Conservation (phyloP, 2,888 invertebrate species). For the Andrena bucephala region DNA sequence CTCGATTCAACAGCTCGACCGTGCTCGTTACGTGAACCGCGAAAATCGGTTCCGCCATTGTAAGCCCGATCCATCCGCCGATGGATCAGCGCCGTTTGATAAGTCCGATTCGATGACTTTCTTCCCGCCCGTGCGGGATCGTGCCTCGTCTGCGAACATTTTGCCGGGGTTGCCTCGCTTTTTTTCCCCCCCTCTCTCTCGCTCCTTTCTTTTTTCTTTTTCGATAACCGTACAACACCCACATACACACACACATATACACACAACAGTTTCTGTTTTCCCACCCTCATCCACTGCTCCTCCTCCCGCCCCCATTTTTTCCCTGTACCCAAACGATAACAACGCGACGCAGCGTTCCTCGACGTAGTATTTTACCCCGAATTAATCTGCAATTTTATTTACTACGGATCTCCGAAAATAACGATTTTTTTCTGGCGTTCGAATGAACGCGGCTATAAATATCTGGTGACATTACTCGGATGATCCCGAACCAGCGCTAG, state of each 20-base stretch:
- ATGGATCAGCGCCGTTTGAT: constrained; percentile 76
- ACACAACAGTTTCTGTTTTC: constrained; percentile 54
- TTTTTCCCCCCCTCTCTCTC: neutral
- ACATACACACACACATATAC: constrained; percentile 17
- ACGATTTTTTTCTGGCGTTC: constrained; percentile 43
- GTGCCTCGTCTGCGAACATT: constrained; percentile 30
- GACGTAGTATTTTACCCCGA: constrained; percentile 55
- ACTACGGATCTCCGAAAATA: constrained; percentile 57
- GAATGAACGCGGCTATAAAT: constrained; percentile 54
- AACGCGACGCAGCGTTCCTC: constrained; percentile 54
- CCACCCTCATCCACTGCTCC: constrained; percentile 24
- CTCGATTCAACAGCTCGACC: constrained; percentile 80
- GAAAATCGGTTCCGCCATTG: constrained; percentile 81
- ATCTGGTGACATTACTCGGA: constrained; percentile 51
- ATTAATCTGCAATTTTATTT: constrained; percentile 60
- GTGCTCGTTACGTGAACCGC: constrained; percentile 81
- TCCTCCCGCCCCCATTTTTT: constrained; percentile 23
- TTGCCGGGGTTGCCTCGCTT: constrained; percentile 10
- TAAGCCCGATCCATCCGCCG: constrained; percentile 75
- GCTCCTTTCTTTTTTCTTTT: constrained; percentile 38
- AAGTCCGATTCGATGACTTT: constrained; percentile 74
- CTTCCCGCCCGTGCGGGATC: constrained; percentile 42
- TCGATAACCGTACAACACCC: constrained; percentile 41
- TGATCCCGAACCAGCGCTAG: constrained; percentile 32
- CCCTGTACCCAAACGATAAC: constrained; percentile 55